These are phyloP conservation scores for Leptocoma aspasia DNA, from an alignment of 2,113 vertebrate species.

Conservation along the genomic window DNA sequence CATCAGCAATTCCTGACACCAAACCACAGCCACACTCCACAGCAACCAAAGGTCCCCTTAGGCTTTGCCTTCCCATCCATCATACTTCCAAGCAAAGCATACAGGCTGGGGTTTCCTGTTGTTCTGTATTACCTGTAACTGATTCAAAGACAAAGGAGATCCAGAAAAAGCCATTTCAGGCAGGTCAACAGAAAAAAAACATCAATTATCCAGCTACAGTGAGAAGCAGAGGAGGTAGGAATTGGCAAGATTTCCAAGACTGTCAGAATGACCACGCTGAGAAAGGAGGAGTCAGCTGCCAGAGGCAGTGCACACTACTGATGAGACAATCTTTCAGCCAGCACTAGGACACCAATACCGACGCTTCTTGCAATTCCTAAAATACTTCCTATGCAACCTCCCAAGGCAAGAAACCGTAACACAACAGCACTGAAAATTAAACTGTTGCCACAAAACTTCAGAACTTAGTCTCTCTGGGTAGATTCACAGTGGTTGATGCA, in stretches of 20 bases:
- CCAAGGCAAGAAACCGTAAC: neutral
- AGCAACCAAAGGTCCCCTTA: rapidly evolving
- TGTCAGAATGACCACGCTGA: neutral
- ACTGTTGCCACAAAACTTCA: neutral
- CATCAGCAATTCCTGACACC: neutral
- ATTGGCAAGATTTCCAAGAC: neutral
- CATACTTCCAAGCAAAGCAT: neutral
- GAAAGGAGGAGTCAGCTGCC: neutral
- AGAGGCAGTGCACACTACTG: no score
- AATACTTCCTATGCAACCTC: neutral
- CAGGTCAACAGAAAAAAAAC: neutral
- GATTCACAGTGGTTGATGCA: neutral
- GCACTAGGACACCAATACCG: neutral
- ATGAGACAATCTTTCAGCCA: neutral
- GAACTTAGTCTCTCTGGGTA: neutral
- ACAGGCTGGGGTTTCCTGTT: neutral
- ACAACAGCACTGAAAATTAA: neutral
- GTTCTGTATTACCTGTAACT: neutral
- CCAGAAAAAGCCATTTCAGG: neutral
- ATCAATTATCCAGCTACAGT: neutral
- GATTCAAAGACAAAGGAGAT: neutral
- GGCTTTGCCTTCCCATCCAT: neutral
- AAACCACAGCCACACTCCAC: neutral
- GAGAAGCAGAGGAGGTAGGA: neutral
- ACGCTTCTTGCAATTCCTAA: neutral